Conservation (phyloP, 64 coral and sea anemone species). For the Pachyseris speciosa region DNA sequence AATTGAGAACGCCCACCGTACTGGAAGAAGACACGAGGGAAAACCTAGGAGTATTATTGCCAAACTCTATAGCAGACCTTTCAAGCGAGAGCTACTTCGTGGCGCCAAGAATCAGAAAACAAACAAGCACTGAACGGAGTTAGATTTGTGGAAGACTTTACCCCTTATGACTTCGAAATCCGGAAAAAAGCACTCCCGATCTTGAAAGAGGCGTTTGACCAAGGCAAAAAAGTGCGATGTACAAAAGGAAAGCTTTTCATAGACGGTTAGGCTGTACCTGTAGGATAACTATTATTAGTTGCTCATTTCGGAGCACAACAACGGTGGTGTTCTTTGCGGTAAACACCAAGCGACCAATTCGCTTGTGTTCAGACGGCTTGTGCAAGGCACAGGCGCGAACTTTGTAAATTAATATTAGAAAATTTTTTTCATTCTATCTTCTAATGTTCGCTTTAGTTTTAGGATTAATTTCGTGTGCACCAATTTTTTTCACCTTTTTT, state of each 20-base stretch:
- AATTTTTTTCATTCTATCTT: no score
- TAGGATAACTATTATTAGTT: background rate
- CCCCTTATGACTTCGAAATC: background rate
- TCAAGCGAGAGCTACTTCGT: background rate
- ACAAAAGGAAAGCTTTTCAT: background rate
- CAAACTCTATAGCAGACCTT: background rate
- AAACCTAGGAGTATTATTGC: background rate
- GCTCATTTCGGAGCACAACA: background rate
- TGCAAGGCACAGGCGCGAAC: background rate
- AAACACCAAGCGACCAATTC: no score
- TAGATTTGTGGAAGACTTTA: background rate
- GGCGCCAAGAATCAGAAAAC: background rate
- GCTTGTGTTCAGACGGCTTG: no score
- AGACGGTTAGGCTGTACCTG: background rate
- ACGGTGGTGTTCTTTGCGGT: background rate
- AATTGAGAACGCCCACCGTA: no score
- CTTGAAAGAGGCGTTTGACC: background rate
- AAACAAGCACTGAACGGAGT: background rate
- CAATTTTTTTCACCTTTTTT: background rate
- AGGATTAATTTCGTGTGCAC: background rate
- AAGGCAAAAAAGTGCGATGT: background rate
- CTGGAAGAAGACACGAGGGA: background rate
- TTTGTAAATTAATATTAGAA: background rate
- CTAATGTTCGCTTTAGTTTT: background rate
- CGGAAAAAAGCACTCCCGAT: background rate